Percentiles rank a stretch among this genome's conserved stretches.
Evolutionary conservation across 2,113 vertebrate species (phyloP).

Genomic region (Percina caprodes): DNA sequence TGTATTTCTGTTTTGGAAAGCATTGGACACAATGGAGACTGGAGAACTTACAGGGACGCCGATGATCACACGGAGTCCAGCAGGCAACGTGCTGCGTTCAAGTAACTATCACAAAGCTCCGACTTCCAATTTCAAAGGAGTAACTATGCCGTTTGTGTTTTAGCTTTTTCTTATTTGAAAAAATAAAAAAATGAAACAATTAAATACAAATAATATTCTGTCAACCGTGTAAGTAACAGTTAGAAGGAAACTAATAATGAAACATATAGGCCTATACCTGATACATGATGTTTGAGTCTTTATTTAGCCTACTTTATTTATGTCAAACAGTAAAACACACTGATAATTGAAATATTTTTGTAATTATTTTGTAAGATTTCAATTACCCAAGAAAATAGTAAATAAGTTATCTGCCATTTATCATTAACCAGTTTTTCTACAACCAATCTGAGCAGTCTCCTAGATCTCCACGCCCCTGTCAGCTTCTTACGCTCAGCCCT

Average conservation of each 20-base stretch:
- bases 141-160: too few species aligned
- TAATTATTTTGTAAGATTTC: too few species aligned
- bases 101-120: constrained; percentile 3
- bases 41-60: accelerated
- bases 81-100: constrained; percentile 46
- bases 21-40: accelerated
- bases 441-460: too few species aligned
- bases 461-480: too few species aligned
- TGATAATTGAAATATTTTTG: too few species aligned
- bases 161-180: neutral
- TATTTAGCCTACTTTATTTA: too few species aligned
- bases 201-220: neutral
- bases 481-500: too few species aligned
- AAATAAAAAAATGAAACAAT: neutral
- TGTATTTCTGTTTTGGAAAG: accelerated
- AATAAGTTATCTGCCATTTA: neutral
- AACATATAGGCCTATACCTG: too few species aligned
- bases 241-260: neutral
- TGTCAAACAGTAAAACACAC: too few species aligned
- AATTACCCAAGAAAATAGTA: neutral
- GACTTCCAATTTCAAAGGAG: neutral
- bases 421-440: neutral
- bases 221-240: neutral
- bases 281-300: neutral
- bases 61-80: neutral